Evolutionary conservation across 2,797 vertebrate genomes (phyloP), one percentile per base, ranked within the genome.

Genomic region (Scleropages formosus): DNA sequence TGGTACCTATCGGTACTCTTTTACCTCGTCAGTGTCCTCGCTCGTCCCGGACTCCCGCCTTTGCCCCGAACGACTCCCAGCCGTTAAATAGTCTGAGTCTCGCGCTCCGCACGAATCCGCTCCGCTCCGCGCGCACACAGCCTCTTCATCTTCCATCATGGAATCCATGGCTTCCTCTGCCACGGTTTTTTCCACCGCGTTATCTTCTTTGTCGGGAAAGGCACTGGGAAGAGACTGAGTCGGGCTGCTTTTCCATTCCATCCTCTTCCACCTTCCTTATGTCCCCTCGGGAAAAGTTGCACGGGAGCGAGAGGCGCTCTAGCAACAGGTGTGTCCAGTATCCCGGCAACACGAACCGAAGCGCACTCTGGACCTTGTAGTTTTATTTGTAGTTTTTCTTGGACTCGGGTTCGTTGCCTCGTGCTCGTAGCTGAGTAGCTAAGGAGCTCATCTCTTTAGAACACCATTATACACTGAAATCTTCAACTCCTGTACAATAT

Each of bases 241-340:
- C 11, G n/a, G 56, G 26, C 39, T 47, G 56, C n/a, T 10, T 46
- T 44, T 22, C 26, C 27, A 22, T 24, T 60, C 56, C 70, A 72
- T 60, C 27, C 3, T 9, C 15, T n/a, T 16, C 31, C 27, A 72
- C 56, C 44, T 59, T 44, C 53, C 15, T 9, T 24, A 51, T 15
- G 27, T 58, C 51, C 15, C n/a, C 68, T 8, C 13, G 68, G 24
- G 24, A 24, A 44, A 71, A 71, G 68, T 56, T 22, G 27, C 51
- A 59, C 26, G 16, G 39, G 18, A 59, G 24, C 47, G 49, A 59
- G 22, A 72, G 31, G 13, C 39, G 27, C 31, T 24, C 18, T 18
- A 56, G 70, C 70, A 72, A 72, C 70, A 72, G 70, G 70, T 60
- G 56, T 27, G 26, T 58, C 53, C 39, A 53, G 56, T 56, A 60